Evolutionary conservation across 2,888 invertebrate genomes (phyloP).

Genomic region (Disparrhopalites patrizii): DNA sequence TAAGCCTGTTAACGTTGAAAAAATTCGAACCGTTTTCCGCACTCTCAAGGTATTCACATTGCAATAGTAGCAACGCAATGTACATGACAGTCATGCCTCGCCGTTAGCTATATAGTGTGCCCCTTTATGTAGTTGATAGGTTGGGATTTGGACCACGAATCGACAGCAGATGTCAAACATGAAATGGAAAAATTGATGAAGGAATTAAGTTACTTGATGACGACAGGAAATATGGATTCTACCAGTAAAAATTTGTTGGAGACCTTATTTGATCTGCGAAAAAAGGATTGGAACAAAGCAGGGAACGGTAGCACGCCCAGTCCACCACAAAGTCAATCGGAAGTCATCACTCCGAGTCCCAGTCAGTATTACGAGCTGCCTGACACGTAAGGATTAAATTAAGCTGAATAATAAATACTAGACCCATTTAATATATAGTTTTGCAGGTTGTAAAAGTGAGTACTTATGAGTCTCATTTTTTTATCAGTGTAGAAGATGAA

Average conservation of each 20-base stretch:
- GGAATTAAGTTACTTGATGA: constrained; percentile 30
- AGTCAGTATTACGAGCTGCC: constrained; percentile 35
- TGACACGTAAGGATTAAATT: constrained; percentile 35
- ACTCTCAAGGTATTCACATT: constrained; percentile 40
- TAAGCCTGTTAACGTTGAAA: constrained; percentile 30
- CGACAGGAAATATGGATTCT: constrained; percentile 11
- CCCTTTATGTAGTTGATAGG: constrained; percentile 37
- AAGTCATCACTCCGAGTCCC: neutral
- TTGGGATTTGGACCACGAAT: constrained; percentile 41
- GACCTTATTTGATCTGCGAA: constrained; percentile 34
- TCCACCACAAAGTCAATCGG: neutral
- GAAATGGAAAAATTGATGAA: constrained; percentile 33
- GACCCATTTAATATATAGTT: neutral
- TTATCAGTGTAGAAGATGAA: constrained; percentile 34
- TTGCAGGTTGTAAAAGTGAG: no score
- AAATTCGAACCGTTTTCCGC: constrained; percentile 36
- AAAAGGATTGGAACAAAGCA: constrained; percentile 41
- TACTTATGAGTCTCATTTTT: neutral
- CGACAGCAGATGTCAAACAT: constrained; percentile 18
- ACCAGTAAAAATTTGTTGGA: constrained; percentile 25
- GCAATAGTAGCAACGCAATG: no score
- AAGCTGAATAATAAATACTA: neutral
- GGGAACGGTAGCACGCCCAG: neutral
- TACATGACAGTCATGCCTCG: no score
- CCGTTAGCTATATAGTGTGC: no score